These are phyloP conservation scores for Cyphomyrus plagiostoma DNA, from an alignment of 2,113 vertebrate genomes.

Conservation along the genomic window DNA sequence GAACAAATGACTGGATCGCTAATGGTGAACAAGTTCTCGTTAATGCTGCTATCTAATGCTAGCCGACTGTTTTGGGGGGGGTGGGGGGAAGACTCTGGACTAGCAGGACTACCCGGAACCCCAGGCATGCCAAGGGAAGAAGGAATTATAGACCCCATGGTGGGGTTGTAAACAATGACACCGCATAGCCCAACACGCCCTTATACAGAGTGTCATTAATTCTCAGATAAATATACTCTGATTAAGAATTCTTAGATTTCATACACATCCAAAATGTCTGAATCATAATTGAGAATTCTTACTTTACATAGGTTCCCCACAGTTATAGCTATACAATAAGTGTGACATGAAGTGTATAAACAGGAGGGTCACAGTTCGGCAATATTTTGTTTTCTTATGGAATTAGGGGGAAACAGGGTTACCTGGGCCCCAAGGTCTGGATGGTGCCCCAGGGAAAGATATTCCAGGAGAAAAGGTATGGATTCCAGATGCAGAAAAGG, in stretches of 20 bases:
- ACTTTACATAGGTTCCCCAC: neutral
- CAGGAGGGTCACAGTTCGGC: neutral
- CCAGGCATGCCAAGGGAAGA: constrained; percentile 65
- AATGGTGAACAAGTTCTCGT: neutral
- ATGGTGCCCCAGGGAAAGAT: constrained; percentile 54
- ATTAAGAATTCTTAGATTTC: neutral
- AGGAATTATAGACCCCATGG: constrained; percentile 58
- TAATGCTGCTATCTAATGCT: too few species aligned
- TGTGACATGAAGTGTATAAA: neutral
- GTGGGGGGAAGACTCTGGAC: constrained; percentile 54
- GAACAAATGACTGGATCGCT: neutral
- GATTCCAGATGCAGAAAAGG: neutral
- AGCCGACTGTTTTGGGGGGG: too few species aligned
- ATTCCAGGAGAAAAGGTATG: constrained; percentile 61
- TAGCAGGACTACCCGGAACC: constrained; percentile 49
- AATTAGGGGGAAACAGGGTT: constrained; percentile 57
- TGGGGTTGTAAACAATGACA: constrained; percentile 26
- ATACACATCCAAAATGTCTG: neutral
- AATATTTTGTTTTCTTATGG: constrained; percentile 14
- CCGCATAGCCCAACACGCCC: neutral
- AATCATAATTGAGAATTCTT: neutral
- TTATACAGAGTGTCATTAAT: neutral
- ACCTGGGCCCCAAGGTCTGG: constrained; percentile 45
- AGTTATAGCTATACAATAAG: neutral
- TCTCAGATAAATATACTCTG: neutral